Percentiles rank a stretch among this genome's conserved stretches.
Evolutionary conservation across 2,113 vertebrate genomes (phyloP).

Genomic region (Dolichotis patagonum): DNA sequence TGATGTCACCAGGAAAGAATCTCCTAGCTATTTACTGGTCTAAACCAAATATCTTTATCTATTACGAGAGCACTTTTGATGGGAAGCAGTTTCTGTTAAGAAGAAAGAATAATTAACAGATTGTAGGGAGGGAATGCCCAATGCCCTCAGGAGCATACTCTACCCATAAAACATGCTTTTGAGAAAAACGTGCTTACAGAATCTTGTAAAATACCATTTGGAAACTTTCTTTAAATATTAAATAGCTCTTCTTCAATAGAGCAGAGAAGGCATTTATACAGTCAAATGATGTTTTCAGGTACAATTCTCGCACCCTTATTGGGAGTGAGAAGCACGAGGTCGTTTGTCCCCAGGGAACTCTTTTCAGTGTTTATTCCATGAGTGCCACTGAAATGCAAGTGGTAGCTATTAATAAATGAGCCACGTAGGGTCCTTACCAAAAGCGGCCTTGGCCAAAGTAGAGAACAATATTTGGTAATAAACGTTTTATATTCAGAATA

Average conservation of each 20-base stretch:
- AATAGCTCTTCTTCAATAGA: not conserved
- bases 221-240: not conserved
- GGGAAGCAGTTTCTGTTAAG: not conserved
- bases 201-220: not conserved
- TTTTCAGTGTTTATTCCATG: not conserved
- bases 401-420: not conserved
- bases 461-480: not conserved
- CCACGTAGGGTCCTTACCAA: not conserved
- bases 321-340: not conserved
- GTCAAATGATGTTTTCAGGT: not conserved
- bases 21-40: not conserved
- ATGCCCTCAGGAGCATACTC: not conserved
- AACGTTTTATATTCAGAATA: slow-evolving; percentile 47
- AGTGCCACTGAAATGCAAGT: not conserved
- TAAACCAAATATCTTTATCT: not conserved
- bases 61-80: not conserved
- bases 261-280: not conserved
- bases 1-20: not conserved
- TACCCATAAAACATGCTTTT: not conserved
- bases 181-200: not conserved
- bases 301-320: not conserved
- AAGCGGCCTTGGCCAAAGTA: slow-evolving; percentile 8
- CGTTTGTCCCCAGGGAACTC: not conserved
- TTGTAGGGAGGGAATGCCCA: not conserved
- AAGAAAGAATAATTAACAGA: not conserved